A percentile compares a stretch with the other conserved stretches of the same genome.
These are phyloP conservation scores for Agapornis roseicollis DNA, from an alignment of 2,113 vertebrate genomes.

Conservation along the genomic window DNA sequence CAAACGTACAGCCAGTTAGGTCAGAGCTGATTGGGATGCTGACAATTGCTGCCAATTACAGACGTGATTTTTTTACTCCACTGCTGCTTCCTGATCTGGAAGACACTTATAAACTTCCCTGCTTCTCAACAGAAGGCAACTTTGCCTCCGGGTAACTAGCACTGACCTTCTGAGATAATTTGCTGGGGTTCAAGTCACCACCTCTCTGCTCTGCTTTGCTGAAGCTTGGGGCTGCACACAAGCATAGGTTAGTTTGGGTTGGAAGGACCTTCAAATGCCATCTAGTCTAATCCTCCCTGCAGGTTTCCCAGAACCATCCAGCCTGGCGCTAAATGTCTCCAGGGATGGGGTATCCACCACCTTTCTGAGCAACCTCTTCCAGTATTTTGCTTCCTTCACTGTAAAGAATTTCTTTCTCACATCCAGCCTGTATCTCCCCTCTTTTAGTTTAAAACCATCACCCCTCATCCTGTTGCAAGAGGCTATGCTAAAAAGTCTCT, in stretches of 20 bases:
- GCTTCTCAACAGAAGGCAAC: not conserved
- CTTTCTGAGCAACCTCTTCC: not conserved
- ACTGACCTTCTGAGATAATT: not conserved
- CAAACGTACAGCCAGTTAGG: fast-evolving
- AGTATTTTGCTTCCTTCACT: not conserved
- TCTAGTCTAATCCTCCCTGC: not conserved
- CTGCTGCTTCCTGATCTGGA: not conserved
- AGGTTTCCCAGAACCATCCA: not conserved
- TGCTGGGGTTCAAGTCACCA: not conserved
- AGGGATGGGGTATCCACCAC: not conserved
- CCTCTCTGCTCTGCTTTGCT: not conserved
- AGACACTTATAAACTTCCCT: not conserved
- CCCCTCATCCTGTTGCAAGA: not conserved
- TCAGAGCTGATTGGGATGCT: not conserved
- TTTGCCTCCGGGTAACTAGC: not conserved
- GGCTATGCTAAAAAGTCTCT: not conserved
- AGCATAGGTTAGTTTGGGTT: not conserved
- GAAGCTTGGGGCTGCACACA: not conserved
- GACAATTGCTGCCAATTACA: not conserved
- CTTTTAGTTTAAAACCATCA: not conserved
- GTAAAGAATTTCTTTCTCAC: not conserved
- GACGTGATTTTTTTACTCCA: not conserved
- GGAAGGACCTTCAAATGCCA: not conserved
- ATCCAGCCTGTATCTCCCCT: not conserved
- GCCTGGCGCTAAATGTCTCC: not conserved